Percentiles rank a stretch among this genome's conserved stretches.
phyloP scores from a whole-genome alignment of 2,113 vertebrate genomes.

The human (Homo sapiens) region DNA sequence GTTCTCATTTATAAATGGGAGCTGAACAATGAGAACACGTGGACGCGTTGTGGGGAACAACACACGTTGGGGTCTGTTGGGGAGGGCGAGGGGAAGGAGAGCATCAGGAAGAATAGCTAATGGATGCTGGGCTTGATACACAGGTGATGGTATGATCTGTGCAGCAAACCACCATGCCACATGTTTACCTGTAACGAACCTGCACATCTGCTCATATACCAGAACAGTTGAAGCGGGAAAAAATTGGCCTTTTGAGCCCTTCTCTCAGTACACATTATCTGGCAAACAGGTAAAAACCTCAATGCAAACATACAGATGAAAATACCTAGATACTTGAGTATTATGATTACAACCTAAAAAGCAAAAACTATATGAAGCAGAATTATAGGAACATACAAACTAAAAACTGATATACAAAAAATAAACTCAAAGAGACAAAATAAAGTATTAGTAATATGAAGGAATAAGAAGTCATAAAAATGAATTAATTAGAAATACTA shows the following conservation, averaged over 20 bases:
- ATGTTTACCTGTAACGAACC: no score
- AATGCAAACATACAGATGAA: not conserved
- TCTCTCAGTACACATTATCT: not conserved
- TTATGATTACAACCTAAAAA: not conserved
- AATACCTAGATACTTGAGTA: not conserved
- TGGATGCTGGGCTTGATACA: no score
- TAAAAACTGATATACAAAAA: constrained; percentile 34
- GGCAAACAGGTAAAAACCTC: not conserved
- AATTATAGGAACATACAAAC: constrained; percentile 3
- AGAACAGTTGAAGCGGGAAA: no score
- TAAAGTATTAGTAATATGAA: constrained; percentile 13
- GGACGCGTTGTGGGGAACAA: no score
- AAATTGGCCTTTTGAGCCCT: not conserved
- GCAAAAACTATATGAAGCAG: not conserved
- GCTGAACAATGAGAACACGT: no score
- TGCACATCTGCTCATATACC: no score
- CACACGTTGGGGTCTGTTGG: no score
- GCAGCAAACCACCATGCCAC: no score
- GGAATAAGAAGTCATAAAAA: constrained; percentile 17
- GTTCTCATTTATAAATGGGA: no score
- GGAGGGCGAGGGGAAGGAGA: no score
- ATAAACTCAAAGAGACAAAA: constrained; percentile 7
- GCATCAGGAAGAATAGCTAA: no score
- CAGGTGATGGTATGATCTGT: no score
- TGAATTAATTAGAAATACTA: not conserved